Evolutionary conservation across 2,113 vertebrate genomes (phyloP).

Genomic region (Recurvirostra avosetta): DNA sequence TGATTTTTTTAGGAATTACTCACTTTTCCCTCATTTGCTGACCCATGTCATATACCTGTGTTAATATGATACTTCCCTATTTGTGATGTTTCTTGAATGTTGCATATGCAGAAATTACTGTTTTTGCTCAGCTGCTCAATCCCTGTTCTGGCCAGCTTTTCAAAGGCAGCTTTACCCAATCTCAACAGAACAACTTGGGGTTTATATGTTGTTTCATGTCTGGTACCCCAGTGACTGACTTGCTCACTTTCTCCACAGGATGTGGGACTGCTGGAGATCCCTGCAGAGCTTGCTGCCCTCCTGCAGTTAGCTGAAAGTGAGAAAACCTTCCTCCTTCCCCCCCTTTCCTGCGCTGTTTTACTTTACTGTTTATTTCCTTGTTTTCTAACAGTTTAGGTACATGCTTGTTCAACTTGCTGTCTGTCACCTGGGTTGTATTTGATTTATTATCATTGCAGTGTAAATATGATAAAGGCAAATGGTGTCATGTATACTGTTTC

Average conservation of each 20-base stretch:
- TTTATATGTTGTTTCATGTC: not conserved
- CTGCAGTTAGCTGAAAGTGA: slow-evolving; percentile 79
- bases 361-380: not conserved
- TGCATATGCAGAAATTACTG: not conserved
- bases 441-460: not conserved
- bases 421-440: not conserved
- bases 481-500: not conserved
- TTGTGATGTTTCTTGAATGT: not conserved
- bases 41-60: not conserved
- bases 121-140: not conserved
- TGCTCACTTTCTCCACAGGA: slow-evolving; percentile 72
- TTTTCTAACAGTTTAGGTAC: not conserved
- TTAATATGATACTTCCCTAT: not conserved
- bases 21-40: not conserved
- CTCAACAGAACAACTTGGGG: not conserved
- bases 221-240: not conserved
- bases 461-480: not conserved
- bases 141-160: not conserved
- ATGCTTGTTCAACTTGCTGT: not conserved
- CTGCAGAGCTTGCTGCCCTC: slow-evolving; percentile 85
- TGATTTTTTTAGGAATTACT: not conserved
- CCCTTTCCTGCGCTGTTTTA: not conserved
- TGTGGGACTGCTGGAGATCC: slow-evolving; percentile 87
- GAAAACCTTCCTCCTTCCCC: not conserved
- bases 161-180: not conserved